These are phyloP conservation scores for Drosophila fungiperda DNA, from an alignment of 2,888 invertebrate genomes.

Conservation along the genomic window DNA sequence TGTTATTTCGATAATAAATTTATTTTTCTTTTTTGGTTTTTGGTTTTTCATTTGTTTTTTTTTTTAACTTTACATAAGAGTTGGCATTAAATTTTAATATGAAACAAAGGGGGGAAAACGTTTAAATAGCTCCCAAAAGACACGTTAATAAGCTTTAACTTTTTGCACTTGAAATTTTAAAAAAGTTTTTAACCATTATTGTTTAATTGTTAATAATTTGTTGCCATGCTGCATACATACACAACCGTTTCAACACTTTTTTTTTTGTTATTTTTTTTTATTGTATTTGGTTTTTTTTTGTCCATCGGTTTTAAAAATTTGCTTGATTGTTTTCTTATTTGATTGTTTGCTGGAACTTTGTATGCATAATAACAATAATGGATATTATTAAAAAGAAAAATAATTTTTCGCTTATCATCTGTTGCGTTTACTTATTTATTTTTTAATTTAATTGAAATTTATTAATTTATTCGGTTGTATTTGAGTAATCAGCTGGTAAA, in stretches of 20 bases:
- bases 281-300: slow-evolving; percentile 6
- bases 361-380: slow-evolving; percentile 50
- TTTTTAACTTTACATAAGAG: slow-evolving; percentile 29
- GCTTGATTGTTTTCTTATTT: slow-evolving; percentile 75
- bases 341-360: slow-evolving; percentile 72
- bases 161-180: slow-evolving; percentile 17
- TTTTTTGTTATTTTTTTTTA: slow-evolving; percentile 16
- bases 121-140: slow-evolving; percentile 17
- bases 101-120: slow-evolving; percentile 19
- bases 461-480: slow-evolving; percentile 38
- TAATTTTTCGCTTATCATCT: slow-evolving; percentile 2
- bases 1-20: slow-evolving; percentile 68
- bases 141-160: slow-evolving; percentile 19
- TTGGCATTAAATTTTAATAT: slow-evolving; percentile 37
- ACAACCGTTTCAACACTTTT: slow-evolving; percentile 65
- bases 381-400: slow-evolving; percentile 22
- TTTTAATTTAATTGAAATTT: slow-evolving; percentile 4
- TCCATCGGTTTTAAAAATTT: slow-evolving; percentile 59
- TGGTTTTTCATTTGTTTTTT: not conserved
- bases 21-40: slow-evolving; percentile 13
- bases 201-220: slow-evolving; percentile 35
- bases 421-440: slow-evolving; percentile 4
- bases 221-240: slow-evolving; percentile 55
- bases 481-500: slow-evolving; percentile 16
- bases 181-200: slow-evolving; percentile 20